Evolutionary conservation across 2,113 vertebrate genomes (phyloP).

Genomic region (Stigmatopora argus): DNA sequence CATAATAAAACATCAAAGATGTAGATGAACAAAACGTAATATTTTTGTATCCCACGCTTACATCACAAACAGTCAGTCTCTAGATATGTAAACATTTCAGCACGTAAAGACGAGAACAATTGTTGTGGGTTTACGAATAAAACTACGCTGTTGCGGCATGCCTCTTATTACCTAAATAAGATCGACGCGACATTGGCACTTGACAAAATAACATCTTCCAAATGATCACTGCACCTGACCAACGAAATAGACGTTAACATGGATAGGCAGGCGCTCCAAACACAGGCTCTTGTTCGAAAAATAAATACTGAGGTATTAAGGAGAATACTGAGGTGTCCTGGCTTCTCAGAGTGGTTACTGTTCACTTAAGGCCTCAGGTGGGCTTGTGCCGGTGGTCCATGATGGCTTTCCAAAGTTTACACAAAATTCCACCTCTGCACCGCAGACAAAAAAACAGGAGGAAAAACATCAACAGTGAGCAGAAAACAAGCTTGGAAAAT

Average conservation of each 20-base stretch:
- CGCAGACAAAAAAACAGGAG: slow-evolving; percentile 15
- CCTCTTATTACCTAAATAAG: slow-evolving; percentile 13
- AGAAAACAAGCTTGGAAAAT: too few species aligned
- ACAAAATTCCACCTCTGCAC: slow-evolving; percentile 88
- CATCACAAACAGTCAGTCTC: slow-evolving; percentile 50
- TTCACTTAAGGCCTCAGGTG: slow-evolving; percentile 61
- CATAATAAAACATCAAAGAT: slow-evolving; percentile 31
- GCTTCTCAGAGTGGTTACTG: slow-evolving; percentile 35
- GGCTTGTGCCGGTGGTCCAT: slow-evolving; percentile 80
- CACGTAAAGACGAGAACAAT: slow-evolving; percentile 37
- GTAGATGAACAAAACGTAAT: slow-evolving; percentile 21
- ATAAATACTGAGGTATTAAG: slow-evolving; percentile 17
- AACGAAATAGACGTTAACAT: slow-evolving; percentile 1
- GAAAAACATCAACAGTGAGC: background rate
- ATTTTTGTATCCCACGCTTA: slow-evolving; percentile 64
- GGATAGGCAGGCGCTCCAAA: slow-evolving; percentile 18
- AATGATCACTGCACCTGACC: slow-evolving; percentile 20
- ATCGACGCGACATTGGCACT: slow-evolving; percentile 50
- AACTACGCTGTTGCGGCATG: background rate
- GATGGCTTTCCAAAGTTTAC: slow-evolving; percentile 92
- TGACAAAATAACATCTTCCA: slow-evolving; percentile 30
- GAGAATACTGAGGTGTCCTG: slow-evolving; percentile 74
- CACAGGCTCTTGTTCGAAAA: slow-evolving; percentile 25
- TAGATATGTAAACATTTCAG: slow-evolving; percentile 58
- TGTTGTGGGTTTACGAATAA: background rate